A percentile compares a stretch with the other conserved stretches of the same genome.
Conservation (phyloP, 2,888 invertebrate species). For the Fragum fragum region DNA sequence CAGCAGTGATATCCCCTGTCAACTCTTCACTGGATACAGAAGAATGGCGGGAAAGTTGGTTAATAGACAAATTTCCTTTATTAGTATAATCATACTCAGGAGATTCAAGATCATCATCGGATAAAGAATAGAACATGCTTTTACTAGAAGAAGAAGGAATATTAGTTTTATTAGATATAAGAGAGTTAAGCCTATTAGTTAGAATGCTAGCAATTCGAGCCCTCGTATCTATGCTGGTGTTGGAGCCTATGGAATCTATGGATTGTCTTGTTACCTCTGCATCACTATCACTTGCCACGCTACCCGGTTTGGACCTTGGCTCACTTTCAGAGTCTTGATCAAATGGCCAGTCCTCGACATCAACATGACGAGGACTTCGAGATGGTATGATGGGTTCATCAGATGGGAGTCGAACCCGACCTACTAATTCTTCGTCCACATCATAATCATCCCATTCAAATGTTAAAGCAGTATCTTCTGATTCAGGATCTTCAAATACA, state of each 20-base stretch:
- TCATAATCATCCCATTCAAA: constrained; percentile 84
- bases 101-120: constrained; percentile 71
- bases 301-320: constrained; percentile 61
- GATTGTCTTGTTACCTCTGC: constrained; percentile 70
- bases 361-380: constrained; percentile 53
- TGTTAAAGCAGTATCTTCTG: constrained; percentile 67
- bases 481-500: constrained; percentile 74
- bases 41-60: constrained; percentile 16
- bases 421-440: constrained; percentile 78
- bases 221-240: constrained; percentile 68
- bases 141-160: constrained; percentile 42
- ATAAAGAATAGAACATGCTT: constrained; percentile 72
- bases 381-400: constrained; percentile 47
- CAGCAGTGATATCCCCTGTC: constrained; percentile 29
- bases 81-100: constrained; percentile 67
- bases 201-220: constrained; percentile 70
- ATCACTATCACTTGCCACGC: constrained; percentile 69
- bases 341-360: constrained; percentile 72
- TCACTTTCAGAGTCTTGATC: constrained; percentile 69
- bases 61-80: constrained; percentile 20
- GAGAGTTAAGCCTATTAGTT: constrained; percentile 66
- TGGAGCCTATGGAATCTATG: constrained; percentile 45
- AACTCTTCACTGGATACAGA: constrained; percentile 29
- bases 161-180: constrained; percentile 60
- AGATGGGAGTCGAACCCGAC: constrained; percentile 68